Base-by-base conservation (phyloP, 2,888 invertebrate genomes). In the Idaea biselata region DNA sequence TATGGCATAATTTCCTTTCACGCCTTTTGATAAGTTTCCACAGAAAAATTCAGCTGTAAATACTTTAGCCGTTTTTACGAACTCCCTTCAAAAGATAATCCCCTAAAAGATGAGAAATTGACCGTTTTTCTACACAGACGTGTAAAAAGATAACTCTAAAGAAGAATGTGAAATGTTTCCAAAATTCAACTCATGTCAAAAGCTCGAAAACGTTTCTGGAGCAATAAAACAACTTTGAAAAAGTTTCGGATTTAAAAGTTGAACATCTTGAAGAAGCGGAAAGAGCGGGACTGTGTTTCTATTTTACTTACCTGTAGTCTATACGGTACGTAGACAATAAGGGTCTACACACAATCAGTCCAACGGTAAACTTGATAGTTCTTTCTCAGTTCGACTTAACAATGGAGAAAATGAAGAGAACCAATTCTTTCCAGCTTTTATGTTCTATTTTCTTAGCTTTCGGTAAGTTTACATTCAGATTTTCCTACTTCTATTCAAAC, bases 391-490 rank as follows among this genome's bases (percentile, higher is more conserved):
- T 90, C 88, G 87, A 87, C 85, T 88, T 86, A 84, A 92, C 90
- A 91, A 91, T 90, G 81, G 89, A 84, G 84, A 87, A 88, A 91
- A 92, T 91, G 89, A 89, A 86, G 85, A 88, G 76, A 85, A 86
- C 88, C 89, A 89, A 88, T 89, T 89, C 87, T 86, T 87, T 83
- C 81, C 81, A 82, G 84, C 85, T 86, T 89, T 91, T 88, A 87
- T 85, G 81, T 80, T 73, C 81, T 82, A 83, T 85, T 87, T 87
- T 84, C 85, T 86, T 84, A 83, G 81, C 81, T 81, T 81, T 81
- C 81, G 84, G 79, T 87, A 90, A 89, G 85, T 89, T 89, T 88
- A 84, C 84, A 83, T 88, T 86, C 81, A 86, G 84, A 83, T 79
- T 86, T 79, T 82, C 79, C 44, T 77, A 81, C 80, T 77, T 81